Evolutionary conservation across 2,888 invertebrate genomes (phyloP).

Genomic region (Coenonympha glycerion): DNA sequence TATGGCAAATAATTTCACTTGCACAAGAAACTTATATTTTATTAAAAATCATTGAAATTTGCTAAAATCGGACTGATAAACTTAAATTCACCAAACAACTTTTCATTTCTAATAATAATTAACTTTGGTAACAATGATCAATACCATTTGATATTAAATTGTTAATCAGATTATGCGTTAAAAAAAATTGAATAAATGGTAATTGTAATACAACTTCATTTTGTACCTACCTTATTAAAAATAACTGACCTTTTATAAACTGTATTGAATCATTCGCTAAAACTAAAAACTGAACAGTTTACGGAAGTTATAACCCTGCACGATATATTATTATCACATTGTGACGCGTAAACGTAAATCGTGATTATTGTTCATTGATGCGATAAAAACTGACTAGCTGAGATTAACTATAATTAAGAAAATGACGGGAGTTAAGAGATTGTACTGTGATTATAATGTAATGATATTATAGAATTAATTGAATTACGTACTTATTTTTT

Average conservation of each 20-base stretch:
- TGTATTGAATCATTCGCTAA: too few species aligned
- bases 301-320: too few species aligned
- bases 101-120: neutral
- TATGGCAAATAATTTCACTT: conserved; percentile 41
- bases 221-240: too few species aligned
- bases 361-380: neutral
- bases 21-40: neutral
- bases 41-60: neutral
- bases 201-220: too few species aligned
- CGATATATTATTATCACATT: neutral
- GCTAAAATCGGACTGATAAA: neutral
- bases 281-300: too few species aligned
- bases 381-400: neutral
- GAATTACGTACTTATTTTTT: neutral
- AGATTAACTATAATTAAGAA: conserved; percentile 9
- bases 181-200: too few species aligned
- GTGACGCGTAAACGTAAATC: neutral
- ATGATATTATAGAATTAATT: conserved; percentile 10
- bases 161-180: too few species aligned
- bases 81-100: neutral
- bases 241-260: too few species aligned
- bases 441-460: conserved; percentile 17
- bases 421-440: conserved; percentile 7
- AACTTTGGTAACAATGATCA: neutral
- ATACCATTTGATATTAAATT: neutral